Base-by-base conservation (phyloP, 2,797 vertebrate genomes). In the Dryobates pubescens region DNA sequence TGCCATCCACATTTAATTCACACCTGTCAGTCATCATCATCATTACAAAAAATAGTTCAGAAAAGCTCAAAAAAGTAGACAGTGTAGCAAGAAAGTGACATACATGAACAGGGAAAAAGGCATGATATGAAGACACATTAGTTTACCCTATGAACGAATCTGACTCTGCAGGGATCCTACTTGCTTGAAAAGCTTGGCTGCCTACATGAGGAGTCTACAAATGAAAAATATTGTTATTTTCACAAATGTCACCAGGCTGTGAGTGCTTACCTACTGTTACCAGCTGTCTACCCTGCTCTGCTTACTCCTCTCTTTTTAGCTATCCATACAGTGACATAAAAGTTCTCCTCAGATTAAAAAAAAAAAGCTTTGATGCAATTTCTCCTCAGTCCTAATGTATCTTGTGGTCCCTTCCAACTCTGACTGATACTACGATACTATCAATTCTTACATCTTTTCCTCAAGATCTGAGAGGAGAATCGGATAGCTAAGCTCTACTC, bases 151-250 rank as follows among this genome's bases (percentile, higher is more conserved):
- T 57, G 75, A 91, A 82, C 93, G 27, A 4, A 86, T 63, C 34
- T 91, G 54, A 43, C 63, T 78, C 89, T 85, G 56, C 87, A 83
- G 68, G 83, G 34, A 81, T 84, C 77, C 72, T 53, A 23, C 34
- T 90, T 78, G 34, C 75, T 92, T 78, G 82, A 79, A 81, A 89
- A 74, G 45, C 23, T 82, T 86, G 73, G 62, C 91, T 95, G 54
- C 43, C 47, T 87, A 88, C 92, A 73, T 84, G 65, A 87, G 71
- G 24, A 87, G 16, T 49, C 63, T 81, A 80, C 73, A 94, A 93
- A 77, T 90, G 69, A 91, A 94, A 95, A 94, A 95, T 92, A 93
- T 69, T 94, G 78, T 80, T 90, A 87, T 93, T 94, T 93, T 93
- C 94, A 94, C 59, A 93, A 89, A 94, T 70, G 57, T 85, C 78